phyloP scores from a whole-genome alignment of 2,113 vertebrate genomes.

The Chaetops frenatus region DNA sequence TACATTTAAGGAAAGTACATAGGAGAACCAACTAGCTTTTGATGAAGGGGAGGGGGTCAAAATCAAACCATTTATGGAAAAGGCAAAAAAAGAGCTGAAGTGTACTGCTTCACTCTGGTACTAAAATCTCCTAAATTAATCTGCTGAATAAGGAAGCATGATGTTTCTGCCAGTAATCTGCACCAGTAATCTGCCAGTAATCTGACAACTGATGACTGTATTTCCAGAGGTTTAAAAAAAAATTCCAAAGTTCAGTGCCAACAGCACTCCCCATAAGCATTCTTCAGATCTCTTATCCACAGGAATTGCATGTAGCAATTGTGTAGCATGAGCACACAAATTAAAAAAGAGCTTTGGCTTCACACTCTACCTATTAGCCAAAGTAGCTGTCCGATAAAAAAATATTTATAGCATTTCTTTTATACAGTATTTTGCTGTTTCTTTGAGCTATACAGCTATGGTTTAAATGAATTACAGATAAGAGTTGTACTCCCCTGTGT shows the following conservation, averaged over 20 bases:
- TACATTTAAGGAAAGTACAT: not conserved
- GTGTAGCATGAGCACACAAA: no score
- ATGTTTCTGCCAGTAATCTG: not conserved
- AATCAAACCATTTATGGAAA: not conserved
- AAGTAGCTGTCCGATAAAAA: not conserved
- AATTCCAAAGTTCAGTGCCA: not conserved
- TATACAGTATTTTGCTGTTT: not conserved
- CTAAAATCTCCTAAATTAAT: not conserved
- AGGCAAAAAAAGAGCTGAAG: not conserved
- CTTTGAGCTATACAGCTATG: not conserved
- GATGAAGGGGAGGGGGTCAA: not conserved
- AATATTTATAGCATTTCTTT: not conserved
- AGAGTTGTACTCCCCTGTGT: not conserved
- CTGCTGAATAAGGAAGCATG: not conserved
- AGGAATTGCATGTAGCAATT: not conserved
- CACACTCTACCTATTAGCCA: not conserved
- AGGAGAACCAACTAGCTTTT: not conserved
- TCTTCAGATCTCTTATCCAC: not conserved
- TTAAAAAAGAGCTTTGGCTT: not conserved
- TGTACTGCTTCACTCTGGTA: not conserved
- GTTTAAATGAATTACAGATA: conserved; percentile 13
- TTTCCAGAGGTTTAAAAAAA: not conserved
- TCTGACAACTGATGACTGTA: accelerated
- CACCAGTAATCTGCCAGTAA: no score
- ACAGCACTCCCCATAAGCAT: not conserved